These are phyloP conservation scores for Ceratina japonica DNA, from an alignment of 1,140 invertebrate genomes.

Conservation along the genomic window DNA sequence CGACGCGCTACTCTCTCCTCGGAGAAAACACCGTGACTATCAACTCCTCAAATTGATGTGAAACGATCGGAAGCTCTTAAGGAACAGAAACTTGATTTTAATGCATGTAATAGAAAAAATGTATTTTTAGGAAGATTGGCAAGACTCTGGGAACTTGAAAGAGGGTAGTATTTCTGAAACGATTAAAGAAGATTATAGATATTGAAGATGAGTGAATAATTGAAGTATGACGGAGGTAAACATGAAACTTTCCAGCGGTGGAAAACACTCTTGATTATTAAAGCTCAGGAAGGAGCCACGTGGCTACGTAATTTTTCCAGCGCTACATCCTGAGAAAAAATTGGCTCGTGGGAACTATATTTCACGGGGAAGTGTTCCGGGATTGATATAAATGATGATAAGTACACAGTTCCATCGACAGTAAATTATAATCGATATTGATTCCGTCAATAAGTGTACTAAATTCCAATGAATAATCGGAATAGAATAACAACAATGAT, in stretches of 20 bases:
- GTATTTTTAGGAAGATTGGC: too few relatives aligned
- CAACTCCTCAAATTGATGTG: too few relatives aligned
- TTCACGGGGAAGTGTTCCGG: constrained; percentile 22
- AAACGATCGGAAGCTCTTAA: too few relatives aligned
- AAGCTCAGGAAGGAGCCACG: constrained; percentile 39
- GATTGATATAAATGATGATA: constrained; percentile 67
- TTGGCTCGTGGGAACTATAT: constrained; percentile 17
- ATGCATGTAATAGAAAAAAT: too few relatives aligned
- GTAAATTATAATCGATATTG: too few relatives aligned
- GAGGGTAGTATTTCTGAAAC: too few relatives aligned
- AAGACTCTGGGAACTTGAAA: too few relatives aligned
- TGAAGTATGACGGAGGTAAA: background rate
- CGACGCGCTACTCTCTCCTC: too few relatives aligned
- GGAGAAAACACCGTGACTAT: too few relatives aligned
- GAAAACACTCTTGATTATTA: constrained; percentile 42
- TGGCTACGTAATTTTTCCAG: constrained; percentile 42
- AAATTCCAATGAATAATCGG: too few relatives aligned
- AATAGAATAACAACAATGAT: background rate
- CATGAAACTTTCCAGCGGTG: background rate
- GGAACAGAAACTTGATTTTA: too few relatives aligned
- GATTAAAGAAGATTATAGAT: background rate
- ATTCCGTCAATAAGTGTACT: too few relatives aligned
- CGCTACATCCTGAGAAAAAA: constrained; percentile 46
- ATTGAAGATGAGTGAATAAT: constrained; percentile 18
- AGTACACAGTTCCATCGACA: constrained; percentile 12